Evolutionary conservation across 2,113 vertebrate species (phyloP).

Genomic region (Lutjanus erythropterus): DNA sequence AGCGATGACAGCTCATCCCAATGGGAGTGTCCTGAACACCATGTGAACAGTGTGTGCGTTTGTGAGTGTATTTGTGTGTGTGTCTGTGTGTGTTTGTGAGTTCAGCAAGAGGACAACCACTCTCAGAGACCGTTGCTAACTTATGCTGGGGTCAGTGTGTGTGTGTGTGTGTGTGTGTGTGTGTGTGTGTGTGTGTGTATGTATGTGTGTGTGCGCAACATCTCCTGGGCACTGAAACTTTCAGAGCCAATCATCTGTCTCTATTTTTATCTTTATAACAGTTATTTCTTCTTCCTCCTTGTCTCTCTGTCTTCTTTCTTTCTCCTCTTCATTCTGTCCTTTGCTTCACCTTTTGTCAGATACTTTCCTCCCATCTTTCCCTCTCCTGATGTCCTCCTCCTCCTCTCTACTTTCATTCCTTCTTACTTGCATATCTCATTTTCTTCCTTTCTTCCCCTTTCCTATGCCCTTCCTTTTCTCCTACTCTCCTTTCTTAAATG

Average conservation of each 20-base stretch:
- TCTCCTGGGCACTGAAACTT: conserved; percentile 65
- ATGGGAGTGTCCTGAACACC: conserved; percentile 54
- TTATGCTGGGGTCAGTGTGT: conserved; percentile 41
- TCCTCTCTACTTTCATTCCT: neutral
- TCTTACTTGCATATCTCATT: neutral
- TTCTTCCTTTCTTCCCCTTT: too few relatives aligned
- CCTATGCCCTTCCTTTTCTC: too few relatives aligned
- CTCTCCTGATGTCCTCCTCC: neutral
- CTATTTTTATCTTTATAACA: conserved; percentile 52
- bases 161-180: conserved; percentile 25
- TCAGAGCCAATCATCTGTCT: conserved; percentile 55
- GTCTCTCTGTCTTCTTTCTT: neutral
- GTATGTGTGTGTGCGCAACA: conserved; percentile 17
- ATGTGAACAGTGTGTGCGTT: conserved; percentile 37
- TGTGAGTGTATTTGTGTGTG: conserved; percentile 13
- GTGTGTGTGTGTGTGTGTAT: conserved; percentile 43
- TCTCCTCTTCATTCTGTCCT: conserved; percentile 17
- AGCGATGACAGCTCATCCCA: conserved; percentile 62
- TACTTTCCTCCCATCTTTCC: neutral
- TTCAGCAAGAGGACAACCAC: conserved; percentile 73
- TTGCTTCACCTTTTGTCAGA: conserved; percentile 15
- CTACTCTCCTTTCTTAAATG: neutral
- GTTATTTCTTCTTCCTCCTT: neutral
- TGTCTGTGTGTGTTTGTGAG: conserved; percentile 50
- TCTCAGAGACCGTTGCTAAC: conserved; percentile 42